Evolutionary conservation across 2,113 vertebrate genomes (phyloP).

Genomic region (Nymphicus hollandicus): DNA sequence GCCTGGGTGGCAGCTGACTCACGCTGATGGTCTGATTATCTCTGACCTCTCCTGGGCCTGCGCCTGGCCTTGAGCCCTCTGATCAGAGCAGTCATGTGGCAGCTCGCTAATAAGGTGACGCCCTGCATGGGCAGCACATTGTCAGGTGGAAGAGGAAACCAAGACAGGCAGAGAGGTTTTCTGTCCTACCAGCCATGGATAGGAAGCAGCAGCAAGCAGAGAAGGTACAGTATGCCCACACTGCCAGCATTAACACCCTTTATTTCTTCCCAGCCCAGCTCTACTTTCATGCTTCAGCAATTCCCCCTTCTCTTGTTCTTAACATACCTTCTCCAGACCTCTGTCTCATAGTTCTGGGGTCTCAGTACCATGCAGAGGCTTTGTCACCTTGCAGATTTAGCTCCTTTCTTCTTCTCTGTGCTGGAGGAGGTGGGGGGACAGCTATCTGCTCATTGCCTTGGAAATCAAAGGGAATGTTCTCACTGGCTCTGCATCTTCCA

Average conservation of each 20-base stretch:
- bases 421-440: neutral
- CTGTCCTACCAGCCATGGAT: slow-evolving; percentile 67
- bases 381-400: neutral
- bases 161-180: slow-evolving; percentile 63
- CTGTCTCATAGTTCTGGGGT: neutral
- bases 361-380: neutral
- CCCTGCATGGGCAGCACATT: slow-evolving; percentile 57
- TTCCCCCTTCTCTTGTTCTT: neutral
- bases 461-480: neutral
- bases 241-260: neutral
- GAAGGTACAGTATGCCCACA: slow-evolving; percentile 66
- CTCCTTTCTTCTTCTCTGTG: neutral
- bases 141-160: slow-evolving; percentile 71
- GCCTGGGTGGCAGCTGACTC: neutral
- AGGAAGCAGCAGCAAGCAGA: slow-evolving; percentile 59
- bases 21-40: neutral
- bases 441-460: neutral
- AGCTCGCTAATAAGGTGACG: slow-evolving; percentile 59
- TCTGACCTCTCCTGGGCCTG: neutral
- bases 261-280: neutral
- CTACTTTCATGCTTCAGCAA: neutral
- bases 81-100: slow-evolving; percentile 67
- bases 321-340: neutral
- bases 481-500: neutral
- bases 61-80: slow-evolving; percentile 47